phyloP scores from a whole-genome alignment of 1,140 invertebrate genomes.

The Drosophila willistoni region DNA sequence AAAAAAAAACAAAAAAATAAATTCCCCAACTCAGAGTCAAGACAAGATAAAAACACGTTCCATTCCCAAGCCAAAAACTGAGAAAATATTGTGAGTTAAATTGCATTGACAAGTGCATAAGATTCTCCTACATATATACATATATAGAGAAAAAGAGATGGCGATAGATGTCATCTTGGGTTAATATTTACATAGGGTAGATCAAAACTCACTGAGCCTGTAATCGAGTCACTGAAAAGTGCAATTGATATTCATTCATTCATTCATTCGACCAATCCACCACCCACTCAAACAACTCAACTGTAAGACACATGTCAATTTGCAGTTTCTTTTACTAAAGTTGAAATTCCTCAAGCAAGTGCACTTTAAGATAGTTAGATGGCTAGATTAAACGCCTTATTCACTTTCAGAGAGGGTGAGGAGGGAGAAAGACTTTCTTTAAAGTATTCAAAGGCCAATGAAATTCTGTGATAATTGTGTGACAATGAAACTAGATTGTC shows the following conservation, averaged over 20 bases:
- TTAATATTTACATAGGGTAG: background rate
- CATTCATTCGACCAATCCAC: background rate
- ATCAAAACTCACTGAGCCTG: constrained; percentile 7
- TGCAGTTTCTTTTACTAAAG: background rate
- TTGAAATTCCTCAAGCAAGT: constrained; percentile 2
- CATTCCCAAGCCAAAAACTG: constrained; percentile 6
- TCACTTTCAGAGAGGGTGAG: background rate
- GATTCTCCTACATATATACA: background rate
- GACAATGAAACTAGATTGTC: background rate
- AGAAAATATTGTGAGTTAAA: constrained; percentile 14
- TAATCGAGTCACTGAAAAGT: constrained; percentile 12
- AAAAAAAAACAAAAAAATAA: background rate
- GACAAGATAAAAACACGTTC: constrained; percentile 5
- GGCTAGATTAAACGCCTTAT: background rate
- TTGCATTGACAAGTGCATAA: constrained; percentile 24
- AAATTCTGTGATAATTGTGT: background rate
- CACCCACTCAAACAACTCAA: background rate
- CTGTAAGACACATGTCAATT: background rate
- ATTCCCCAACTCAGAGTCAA: background rate
- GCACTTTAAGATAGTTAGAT: background rate
- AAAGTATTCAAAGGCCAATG: background rate
- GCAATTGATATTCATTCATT: constrained; percentile 18
- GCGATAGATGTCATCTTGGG: constrained; percentile 7
- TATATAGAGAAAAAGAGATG: background rate
- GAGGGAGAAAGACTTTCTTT: background rate